Evolutionary conservation across 2,888 invertebrate genomes (phyloP).

Genomic region (Microctonus aethiopoides): DNA sequence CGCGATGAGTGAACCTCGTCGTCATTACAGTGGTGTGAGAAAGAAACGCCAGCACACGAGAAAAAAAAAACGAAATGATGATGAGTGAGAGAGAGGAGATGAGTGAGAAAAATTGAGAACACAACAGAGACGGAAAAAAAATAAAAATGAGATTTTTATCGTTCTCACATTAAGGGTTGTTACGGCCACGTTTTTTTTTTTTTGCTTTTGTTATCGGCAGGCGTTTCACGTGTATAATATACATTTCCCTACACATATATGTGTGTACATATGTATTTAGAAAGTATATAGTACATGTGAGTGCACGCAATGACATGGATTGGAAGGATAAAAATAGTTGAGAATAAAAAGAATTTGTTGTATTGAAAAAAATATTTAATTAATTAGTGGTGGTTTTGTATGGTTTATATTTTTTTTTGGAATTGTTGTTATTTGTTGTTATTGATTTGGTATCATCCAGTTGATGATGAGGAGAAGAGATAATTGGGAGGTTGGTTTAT

Average conservation of each 20-base stretch:
- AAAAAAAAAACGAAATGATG: background rate
- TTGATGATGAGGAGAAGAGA: too few species aligned
- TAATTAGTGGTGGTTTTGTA: too few species aligned
- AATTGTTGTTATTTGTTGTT: too few species aligned
- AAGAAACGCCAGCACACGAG: background rate
- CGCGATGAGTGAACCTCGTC: constrained; percentile 1
- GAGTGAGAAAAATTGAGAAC: background rate
- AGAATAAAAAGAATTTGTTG: too few species aligned
- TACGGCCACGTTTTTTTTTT: background rate
- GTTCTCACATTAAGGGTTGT: constrained; percentile 4
- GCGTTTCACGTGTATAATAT: background rate
- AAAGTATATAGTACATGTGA: background rate
- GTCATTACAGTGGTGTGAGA: background rate
- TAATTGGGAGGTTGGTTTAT: too few species aligned
- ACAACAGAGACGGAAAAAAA: background rate
- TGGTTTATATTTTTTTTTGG: too few species aligned
- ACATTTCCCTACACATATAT: too few species aligned
- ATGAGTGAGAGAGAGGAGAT: background rate
- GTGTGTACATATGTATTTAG: background rate
- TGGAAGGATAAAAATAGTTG: too few species aligned
- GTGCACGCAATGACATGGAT: background rate
- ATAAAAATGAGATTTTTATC: background rate
- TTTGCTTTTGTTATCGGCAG: background rate
- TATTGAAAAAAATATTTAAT: too few species aligned
- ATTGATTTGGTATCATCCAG: too few species aligned